Evolutionary conservation across 2,113 vertebrate species (phyloP), one percentile per base, ranked within the genome.

Genomic region (Columbina picui): DNA sequence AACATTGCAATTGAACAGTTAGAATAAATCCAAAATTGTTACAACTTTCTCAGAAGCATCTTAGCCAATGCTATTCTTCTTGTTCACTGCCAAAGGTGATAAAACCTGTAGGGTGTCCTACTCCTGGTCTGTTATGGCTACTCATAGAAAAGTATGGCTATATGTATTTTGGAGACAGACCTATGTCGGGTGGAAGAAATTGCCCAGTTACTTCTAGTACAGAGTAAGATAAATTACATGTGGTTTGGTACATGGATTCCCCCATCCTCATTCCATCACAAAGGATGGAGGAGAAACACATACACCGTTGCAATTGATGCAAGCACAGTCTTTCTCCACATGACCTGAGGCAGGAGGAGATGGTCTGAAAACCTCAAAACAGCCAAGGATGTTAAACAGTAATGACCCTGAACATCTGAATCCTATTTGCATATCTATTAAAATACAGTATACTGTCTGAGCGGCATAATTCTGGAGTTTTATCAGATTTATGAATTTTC

Each of bases 401-500:
- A 94, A 91, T 27, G n/a, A 78, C 39, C 86, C 39, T 71, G 52
- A 57, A 84, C 63, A 94, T 57, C 64, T 85, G 73, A 89, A 73
- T 95, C 30, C 67, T 75, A 73, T 70, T 79, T 92, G 55, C 87
- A 90, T 63, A 27, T 90, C 69, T 84, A 64, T 84, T 94, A 86
- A 79, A 94, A 87, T 64, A 93, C 27, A 84, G 64, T 34, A 63
- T 43, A 59, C 53, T 76, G 49, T 52, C 84, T 67, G 26, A 96
- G 91, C 47, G 71, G 60, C 65, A 77, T 67, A 53, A 91, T 75
- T 87, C 34, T 52, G 45, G n/a, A 69, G 55, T 63, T 82, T 86
- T 89, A 89, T 90, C 94, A 87, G 73, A 96, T 92, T 96, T 93
- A 78, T 63, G 6, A 74, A 93, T 86, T 97, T 92, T 94, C 77